Conservation (phyloP, 2,797 vertebrate genomes). For the Cryptoprocta ferox region DNA sequence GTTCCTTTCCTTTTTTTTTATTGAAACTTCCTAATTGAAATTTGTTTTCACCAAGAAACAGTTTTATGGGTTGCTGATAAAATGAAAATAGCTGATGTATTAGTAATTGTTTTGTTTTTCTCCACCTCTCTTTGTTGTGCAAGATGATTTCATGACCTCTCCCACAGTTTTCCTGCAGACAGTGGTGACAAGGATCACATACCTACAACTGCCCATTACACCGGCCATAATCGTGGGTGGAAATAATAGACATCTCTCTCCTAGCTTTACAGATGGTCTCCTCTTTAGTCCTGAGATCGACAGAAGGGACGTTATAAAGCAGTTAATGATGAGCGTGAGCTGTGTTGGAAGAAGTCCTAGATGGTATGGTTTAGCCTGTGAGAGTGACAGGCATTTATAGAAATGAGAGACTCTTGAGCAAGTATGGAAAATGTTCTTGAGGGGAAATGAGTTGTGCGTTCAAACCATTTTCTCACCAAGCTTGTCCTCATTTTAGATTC, state of each 20-base stretch:
- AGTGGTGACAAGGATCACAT: neutral
- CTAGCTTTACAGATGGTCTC: neutral
- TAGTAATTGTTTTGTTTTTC: neutral
- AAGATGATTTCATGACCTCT: slow-evolving; percentile 3
- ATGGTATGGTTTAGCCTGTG: neutral
- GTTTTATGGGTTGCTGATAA: slow-evolving; percentile 2
- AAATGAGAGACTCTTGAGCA: neutral
- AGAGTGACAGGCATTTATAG: neutral
- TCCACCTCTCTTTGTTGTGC: neutral
- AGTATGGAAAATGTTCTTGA: neutral
- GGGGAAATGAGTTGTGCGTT: neutral
- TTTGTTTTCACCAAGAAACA: neutral
- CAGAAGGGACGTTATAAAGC: neutral
- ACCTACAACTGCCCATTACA: neutral
- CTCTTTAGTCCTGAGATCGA: neutral
- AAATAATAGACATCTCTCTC: neutral
- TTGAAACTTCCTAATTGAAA: neutral
- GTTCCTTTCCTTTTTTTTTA: neutral
- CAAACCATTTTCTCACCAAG: neutral
- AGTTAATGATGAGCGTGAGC: neutral
- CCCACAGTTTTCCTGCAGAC: neutral
- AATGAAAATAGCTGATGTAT: slow-evolving; percentile 9
- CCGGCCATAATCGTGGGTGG: neutral
- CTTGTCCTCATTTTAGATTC: slow-evolving; percentile 45
- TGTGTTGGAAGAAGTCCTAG: neutral